phyloP scores from a whole-genome alignment of 2,797 vertebrate genomes.

The Aplochiton taeniatus region DNA sequence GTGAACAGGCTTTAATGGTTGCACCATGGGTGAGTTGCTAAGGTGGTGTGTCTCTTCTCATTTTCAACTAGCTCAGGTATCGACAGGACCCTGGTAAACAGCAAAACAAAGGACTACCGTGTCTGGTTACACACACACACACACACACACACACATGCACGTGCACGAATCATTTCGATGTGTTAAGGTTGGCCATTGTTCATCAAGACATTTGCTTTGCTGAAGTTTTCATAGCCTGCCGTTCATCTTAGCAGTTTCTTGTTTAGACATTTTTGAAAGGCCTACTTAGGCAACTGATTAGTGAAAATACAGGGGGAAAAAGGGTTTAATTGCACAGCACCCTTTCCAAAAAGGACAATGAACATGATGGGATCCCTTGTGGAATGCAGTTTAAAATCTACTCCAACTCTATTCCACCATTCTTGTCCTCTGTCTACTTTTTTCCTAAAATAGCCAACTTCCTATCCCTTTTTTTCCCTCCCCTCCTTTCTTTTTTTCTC shows the following conservation, averaged over 20 bases:
- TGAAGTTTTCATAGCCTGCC: too few species aligned
- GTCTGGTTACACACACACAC: constrained; percentile 28
- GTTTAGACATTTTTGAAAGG: too few species aligned
- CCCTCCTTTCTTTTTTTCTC: background rate
- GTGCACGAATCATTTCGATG: too few species aligned
- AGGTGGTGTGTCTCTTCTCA: constrained; percentile 28
- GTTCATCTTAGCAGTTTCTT: too few species aligned
- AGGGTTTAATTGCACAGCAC: constrained; percentile 10
- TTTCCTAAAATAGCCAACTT: background rate
- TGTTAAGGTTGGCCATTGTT: too few species aligned
- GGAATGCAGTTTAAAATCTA: background rate
- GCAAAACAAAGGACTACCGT: constrained; percentile 26
- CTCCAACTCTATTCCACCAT: background rate
- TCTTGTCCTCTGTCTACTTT: background rate
- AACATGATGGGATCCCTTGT: too few species aligned
- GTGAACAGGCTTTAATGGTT: constrained; percentile 23
- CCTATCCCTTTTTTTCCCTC: background rate
- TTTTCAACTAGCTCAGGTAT: constrained; percentile 39
- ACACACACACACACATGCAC: constrained; percentile 4
- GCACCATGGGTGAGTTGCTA: constrained; percentile 19
- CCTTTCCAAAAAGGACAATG: constrained; percentile 11
- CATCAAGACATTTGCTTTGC: too few species aligned
- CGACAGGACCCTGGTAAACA: constrained; percentile 25
- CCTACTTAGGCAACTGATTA: constrained; percentile 17
- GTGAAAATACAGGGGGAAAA: constrained; percentile 17